Evolutionary conservation across 64 coral and sea anemone genomes (phyloP).

Genomic region (Montipora efflorescens): DNA sequence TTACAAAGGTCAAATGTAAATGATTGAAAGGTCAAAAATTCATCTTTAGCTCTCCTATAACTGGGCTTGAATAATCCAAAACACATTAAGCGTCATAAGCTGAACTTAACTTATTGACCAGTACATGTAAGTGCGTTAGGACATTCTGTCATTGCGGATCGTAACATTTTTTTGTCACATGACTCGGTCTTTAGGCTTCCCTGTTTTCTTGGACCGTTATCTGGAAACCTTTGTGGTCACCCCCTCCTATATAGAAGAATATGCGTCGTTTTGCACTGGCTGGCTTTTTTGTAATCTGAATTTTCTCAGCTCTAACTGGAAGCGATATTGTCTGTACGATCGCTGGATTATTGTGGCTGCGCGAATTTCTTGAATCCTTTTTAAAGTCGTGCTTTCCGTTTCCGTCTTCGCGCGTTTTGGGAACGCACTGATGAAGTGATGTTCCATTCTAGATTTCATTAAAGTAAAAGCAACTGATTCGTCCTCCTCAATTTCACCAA

Average conservation of each 20-base stretch:
- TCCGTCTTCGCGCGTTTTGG: constrained; percentile 76
- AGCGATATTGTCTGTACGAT: constrained; percentile 72
- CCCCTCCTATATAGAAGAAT: background rate
- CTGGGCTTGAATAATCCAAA: too few relatives aligned
- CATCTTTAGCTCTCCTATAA: too few relatives aligned
- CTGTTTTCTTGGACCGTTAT: background rate
- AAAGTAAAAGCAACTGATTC: constrained; percentile 71
- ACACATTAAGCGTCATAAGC: too few relatives aligned
- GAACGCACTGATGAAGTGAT: constrained; percentile 86
- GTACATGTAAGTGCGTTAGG: too few relatives aligned
- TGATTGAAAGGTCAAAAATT: too few relatives aligned
- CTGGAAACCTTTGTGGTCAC: background rate
- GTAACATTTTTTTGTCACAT: background rate
- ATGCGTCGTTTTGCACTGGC: background rate
- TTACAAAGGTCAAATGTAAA: too few relatives aligned
- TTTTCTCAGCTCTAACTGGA: constrained; percentile 67
- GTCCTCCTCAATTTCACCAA: constrained; percentile 84
- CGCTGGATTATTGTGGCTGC: constrained; percentile 83
- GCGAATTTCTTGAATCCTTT: constrained; percentile 81
- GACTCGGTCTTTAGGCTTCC: background rate
- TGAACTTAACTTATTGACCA: too few relatives aligned
- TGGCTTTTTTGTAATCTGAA: constrained; percentile 55
- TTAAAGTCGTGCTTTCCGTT: constrained; percentile 89
- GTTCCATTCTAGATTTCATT: constrained; percentile 93
- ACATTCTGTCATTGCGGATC: too few relatives aligned